Conservation (phyloP, 2,888 invertebrate genomes). For the Drosophila stalkeri region DNA sequence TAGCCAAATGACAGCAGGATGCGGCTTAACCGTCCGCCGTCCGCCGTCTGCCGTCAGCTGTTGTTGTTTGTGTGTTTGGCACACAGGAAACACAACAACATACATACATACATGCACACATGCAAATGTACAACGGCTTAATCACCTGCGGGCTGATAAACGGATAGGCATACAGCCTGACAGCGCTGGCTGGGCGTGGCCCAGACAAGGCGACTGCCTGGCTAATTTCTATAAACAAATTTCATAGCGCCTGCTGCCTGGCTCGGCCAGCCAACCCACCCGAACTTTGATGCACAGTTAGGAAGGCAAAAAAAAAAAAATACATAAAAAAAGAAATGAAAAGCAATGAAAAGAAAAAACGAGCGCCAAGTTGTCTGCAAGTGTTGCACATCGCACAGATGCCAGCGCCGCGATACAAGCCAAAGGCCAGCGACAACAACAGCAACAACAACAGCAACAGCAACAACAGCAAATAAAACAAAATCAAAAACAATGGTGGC, state of each 20-base stretch:
- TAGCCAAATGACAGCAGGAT: conserved; percentile 79
- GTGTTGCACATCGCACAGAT: conserved; percentile 81
- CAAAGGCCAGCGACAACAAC: conserved; percentile 69
- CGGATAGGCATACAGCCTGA: conserved; percentile 43
- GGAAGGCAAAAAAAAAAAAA: conserved; percentile 12
- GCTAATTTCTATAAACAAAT: conserved; percentile 80
- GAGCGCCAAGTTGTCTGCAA: conserved; percentile 81
- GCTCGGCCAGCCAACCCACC: not conserved
- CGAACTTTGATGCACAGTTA: conserved; percentile 56
- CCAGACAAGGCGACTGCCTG: conserved; percentile 55
- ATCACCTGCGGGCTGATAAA: conserved; percentile 80
- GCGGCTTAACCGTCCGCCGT: conserved; percentile 54
- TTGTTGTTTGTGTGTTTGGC: conserved; percentile 24
- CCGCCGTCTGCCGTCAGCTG: conserved; percentile 24
- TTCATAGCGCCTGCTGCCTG: conserved; percentile 57
- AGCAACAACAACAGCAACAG: conserved; percentile 1
- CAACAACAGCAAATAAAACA: conserved; percentile 12
- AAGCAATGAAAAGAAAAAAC: conserved; percentile 9
- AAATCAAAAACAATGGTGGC: conserved; percentile 80
- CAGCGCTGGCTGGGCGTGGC: conserved; percentile 59
- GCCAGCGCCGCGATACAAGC: conserved; percentile 78
- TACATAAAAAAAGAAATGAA: conserved; percentile 4
- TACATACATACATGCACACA: conserved; percentile 23
- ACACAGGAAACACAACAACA: conserved; percentile 36
- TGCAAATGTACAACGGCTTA: conserved; percentile 70